These are phyloP conservation scores for Epistrophella euchroma DNA, from an alignment of 2,888 invertebrate species.

Conservation along the genomic window DNA sequence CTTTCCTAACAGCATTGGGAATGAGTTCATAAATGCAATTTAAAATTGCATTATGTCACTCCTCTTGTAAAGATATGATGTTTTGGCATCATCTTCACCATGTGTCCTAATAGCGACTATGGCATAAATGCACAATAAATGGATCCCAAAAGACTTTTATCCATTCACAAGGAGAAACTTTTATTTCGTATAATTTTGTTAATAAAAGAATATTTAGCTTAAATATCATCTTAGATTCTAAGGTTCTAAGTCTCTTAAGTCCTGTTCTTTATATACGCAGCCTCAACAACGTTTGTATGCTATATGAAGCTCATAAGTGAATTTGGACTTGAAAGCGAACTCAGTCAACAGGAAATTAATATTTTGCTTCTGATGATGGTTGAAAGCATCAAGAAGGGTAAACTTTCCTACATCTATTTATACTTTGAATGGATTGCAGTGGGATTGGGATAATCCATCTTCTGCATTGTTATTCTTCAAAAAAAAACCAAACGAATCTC, in stretches of 20 bases:
- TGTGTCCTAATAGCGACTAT: slow-evolving; percentile 30
- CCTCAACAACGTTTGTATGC: slow-evolving; percentile 1
- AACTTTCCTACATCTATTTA: slow-evolving; percentile 33
- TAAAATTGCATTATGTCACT: slow-evolving; percentile 64
- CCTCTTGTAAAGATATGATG: slow-evolving; percentile 33
- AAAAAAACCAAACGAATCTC: slow-evolving; percentile 34
- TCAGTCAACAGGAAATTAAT: slow-evolving; percentile 75
- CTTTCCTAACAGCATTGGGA: slow-evolving; percentile 57
- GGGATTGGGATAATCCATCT: slow-evolving; percentile 67
- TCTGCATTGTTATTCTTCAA: slow-evolving; percentile 65
- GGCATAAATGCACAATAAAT: slow-evolving; percentile 73
- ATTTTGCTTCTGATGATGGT: slow-evolving; percentile 53
- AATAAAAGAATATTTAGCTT: slow-evolving; percentile 69
- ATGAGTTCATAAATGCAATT: slow-evolving; percentile 74
- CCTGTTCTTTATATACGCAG: slow-evolving; percentile 7
- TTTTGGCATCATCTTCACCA: slow-evolving; percentile 7
- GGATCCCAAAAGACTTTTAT: slow-evolving; percentile 67
- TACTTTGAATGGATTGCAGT: slow-evolving; percentile 60
- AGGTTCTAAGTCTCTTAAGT: slow-evolving; percentile 48
- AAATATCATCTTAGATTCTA: slow-evolving; percentile 67
- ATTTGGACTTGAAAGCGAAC: slow-evolving; percentile 25
- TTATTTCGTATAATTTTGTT: slow-evolving; percentile 72
- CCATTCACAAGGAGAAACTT: slow-evolving; percentile 63
- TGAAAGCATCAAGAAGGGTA: slow-evolving; percentile 21
- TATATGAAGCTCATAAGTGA: slow-evolving; percentile 20